A percentile compares a stretch with the other conserved stretches of the same genome.
Conservation (phyloP, 2,888 invertebrate species). For the Neria commutata region DNA sequence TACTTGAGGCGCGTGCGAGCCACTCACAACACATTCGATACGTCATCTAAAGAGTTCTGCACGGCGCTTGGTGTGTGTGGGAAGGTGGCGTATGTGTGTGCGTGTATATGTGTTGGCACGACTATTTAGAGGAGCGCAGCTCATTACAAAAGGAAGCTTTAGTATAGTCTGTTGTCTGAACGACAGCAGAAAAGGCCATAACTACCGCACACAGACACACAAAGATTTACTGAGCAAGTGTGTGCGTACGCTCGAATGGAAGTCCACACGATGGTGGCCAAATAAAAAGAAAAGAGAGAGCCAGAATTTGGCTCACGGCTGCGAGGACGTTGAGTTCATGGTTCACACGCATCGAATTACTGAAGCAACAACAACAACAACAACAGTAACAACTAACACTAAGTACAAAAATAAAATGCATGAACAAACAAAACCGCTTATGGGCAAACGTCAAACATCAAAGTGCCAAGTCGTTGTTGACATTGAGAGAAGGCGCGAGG, state of each 20-base stretch:
- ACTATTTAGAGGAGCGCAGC: constrained; percentile 35
- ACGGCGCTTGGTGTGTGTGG: not conserved
- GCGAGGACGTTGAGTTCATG: not conserved
- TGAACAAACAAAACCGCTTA: constrained; percentile 50
- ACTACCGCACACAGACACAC: not conserved
- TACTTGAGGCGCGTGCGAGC: not conserved
- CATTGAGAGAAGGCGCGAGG: constrained; percentile 8
- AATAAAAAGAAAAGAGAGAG: not conserved
- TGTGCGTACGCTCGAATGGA: too few species aligned
- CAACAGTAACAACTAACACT: not conserved
- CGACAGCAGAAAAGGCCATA: constrained; percentile 12
- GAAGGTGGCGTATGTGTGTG: not conserved
- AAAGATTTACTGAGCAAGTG: too few species aligned
- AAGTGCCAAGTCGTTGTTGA: constrained; percentile 36
- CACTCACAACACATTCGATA: constrained; percentile 27
- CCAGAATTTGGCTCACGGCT: not conserved
- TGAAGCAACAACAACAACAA: constrained; percentile 3
- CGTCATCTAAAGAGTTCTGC: constrained; percentile 31
- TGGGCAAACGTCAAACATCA: constrained; percentile 41
- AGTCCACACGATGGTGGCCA: too few species aligned
- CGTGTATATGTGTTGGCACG: constrained; percentile 21
- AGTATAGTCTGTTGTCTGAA: not conserved
- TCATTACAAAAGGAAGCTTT: constrained; percentile 33
- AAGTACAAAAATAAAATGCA: constrained; percentile 49
- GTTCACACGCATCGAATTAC: not conserved